Base-by-base conservation (phyloP, 1,140 invertebrate species). In the Nephila pilipes region DNA sequence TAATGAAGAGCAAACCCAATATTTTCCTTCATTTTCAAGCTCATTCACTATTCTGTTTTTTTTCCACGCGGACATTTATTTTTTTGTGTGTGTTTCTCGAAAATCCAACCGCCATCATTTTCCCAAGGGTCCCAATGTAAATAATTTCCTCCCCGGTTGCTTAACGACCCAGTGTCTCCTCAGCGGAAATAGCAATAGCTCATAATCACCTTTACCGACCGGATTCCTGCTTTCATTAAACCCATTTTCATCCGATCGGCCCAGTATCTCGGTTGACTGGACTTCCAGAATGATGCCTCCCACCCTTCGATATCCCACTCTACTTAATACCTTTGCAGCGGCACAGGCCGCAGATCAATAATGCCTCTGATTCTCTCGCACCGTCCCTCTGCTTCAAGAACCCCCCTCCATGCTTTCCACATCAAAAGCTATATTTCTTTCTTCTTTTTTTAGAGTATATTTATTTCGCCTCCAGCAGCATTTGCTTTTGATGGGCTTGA, bases 191-290 rank as follows among this genome's bases (percentile, higher is more conserved):
- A 90, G 65, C 69, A 69, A 90, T 90, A 79, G 29, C 89, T 60
- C 79, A 91, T 91, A 91, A 91, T 91, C 89, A 83, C 79, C 63
- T 16, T 80, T 80, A 57, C 65, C 69, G 69, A 55, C 58, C 87
- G 58, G 57, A 91, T 91, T 91, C 69, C 69, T 83, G 89, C 89
- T 91, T 91, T 83, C 89, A 91, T 91, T 91, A 91, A 81, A 81
- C 75, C 89, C 54, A 46, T 63, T 83, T 79, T 79, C 65, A 89
- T 55, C 69, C 65, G 87, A 55, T 79, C 46, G 87, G 60, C 65
- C 46, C 65, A 36, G 87, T 79, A 89, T 89, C 63, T 87, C 87
- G 87, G 22, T 89, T 79, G 63, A 55, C 87, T 89, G 87, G 87
- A 89, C 63, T 55, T 55, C 65, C 60, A 65, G 60, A 89, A 75